phyloP scores from a whole-genome alignment of 2,797 vertebrate genomes.

The Myotis daubentonii region DNA sequence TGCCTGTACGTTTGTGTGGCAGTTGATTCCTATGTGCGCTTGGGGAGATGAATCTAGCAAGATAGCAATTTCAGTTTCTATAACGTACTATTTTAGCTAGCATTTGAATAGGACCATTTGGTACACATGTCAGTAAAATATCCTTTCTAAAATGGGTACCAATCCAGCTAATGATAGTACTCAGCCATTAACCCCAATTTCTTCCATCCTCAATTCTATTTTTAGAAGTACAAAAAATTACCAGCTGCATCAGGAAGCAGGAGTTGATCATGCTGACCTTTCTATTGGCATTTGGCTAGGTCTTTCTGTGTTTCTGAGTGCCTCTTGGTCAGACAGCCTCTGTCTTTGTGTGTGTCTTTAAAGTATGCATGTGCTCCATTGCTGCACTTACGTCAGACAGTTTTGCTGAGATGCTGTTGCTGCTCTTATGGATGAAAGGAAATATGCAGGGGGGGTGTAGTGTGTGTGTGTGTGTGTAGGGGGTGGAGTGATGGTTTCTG shows the following conservation, averaged over 20 bases:
- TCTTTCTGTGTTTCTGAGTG: conserved; percentile 31
- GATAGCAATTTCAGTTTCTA: conserved; percentile 9
- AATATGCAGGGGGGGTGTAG: not conserved
- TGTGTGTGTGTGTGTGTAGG: not conserved
- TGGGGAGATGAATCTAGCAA: not conserved
- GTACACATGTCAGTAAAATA: conserved; percentile 28
- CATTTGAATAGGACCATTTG: conserved; percentile 45
- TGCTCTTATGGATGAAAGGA: not conserved
- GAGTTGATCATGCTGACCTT: conserved; percentile 50
- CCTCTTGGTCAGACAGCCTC: not conserved
- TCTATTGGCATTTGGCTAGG: conserved; percentile 47
- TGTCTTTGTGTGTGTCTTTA: not conserved
- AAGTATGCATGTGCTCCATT: not conserved
- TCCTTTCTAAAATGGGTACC: conserved; percentile 26
- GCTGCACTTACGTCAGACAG: not conserved
- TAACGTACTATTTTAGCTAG: conserved; percentile 26
- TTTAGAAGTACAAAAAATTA: conserved; percentile 43
- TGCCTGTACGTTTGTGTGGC: not conserved
- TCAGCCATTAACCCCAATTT: conserved; percentile 54
- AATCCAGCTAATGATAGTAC: conserved; percentile 32
- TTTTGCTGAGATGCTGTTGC: not conserved
- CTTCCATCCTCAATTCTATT: conserved; percentile 46
- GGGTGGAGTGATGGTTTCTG: not conserved
- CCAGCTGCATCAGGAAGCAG: conserved; percentile 43
- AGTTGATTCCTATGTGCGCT: not conserved